phyloP scores from a whole-genome alignment of 2,888 invertebrate species.

The Junonia oenone region DNA sequence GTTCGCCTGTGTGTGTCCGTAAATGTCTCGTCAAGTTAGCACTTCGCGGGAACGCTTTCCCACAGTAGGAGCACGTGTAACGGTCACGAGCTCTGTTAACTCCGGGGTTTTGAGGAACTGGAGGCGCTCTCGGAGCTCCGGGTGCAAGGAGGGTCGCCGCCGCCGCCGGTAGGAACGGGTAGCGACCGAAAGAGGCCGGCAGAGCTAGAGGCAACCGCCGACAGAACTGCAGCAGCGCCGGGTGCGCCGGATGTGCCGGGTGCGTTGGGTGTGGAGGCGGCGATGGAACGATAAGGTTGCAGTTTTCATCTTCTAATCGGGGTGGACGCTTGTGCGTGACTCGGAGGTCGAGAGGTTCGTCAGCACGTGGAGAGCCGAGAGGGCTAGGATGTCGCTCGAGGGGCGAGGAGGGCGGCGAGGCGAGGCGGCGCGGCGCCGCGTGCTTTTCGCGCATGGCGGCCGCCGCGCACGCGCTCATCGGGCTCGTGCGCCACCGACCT shows the following conservation, averaged over 20 bases:
- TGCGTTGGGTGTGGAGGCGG: slow-evolving; percentile 76
- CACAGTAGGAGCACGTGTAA: slow-evolving; percentile 98
- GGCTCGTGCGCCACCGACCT: slow-evolving; percentile 80
- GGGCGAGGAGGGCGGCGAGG: slow-evolving; percentile 71
- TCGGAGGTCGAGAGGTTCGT: slow-evolving; percentile 93
- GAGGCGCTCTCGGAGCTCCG: slow-evolving; percentile 61
- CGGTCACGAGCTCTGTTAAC: slow-evolving; percentile 88
- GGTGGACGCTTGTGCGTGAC: slow-evolving; percentile 89
- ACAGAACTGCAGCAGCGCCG: slow-evolving; percentile 68
- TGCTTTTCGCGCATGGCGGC: slow-evolving; percentile 92
- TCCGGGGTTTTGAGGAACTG: slow-evolving; percentile 60
- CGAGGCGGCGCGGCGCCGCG: slow-evolving; percentile 93
- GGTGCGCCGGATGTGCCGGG: slow-evolving; percentile 73
- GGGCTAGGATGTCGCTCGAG: slow-evolving; percentile 72
- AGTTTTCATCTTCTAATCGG: slow-evolving; percentile 90
- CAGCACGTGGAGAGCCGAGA: slow-evolving; percentile 72
- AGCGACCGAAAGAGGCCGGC: slow-evolving; percentile 71
- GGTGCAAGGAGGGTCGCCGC: slow-evolving; percentile 69
- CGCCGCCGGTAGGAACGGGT: slow-evolving; percentile 71
- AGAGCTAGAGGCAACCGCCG: slow-evolving; percentile 66
- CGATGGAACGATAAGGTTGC: slow-evolving; percentile 85
- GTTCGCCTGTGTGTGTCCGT: slow-evolving; percentile 98
- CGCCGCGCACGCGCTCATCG: slow-evolving; percentile 87
- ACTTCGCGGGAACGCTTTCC: slow-evolving; percentile 97
- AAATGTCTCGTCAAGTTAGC: slow-evolving; percentile 98